Conservation (phyloP, 2,113 vertebrate species). For the Quiscalus mexicanus region DNA sequence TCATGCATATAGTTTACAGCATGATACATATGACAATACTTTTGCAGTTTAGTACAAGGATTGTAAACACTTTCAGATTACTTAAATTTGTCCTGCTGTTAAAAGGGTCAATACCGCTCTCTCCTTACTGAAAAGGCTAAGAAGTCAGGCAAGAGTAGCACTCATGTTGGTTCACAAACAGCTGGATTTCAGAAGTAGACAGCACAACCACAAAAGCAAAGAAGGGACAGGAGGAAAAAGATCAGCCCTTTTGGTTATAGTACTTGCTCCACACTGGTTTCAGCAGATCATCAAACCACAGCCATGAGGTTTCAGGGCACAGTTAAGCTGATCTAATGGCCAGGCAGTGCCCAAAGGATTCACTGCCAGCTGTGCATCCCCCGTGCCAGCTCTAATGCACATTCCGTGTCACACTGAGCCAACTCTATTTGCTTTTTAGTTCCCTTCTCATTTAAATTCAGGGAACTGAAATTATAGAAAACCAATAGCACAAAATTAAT, state of each 20-base stretch:
- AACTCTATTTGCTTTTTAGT: background rate
- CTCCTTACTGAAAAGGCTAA: background rate
- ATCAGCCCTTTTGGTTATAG: background rate
- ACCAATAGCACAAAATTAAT: background rate
- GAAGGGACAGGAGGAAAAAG: background rate
- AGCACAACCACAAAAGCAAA: background rate
- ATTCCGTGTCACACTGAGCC: background rate
- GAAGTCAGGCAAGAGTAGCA: background rate
- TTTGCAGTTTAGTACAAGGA: background rate
- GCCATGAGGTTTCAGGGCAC: background rate
- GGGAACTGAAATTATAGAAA: background rate
- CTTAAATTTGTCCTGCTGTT: background rate
- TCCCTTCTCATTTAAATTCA: background rate
- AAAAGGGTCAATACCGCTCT: background rate
- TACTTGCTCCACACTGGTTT: background rate
- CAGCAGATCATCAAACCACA: background rate
- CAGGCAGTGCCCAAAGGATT: background rate
- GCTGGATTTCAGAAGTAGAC: background rate
- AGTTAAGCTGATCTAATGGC: background rate
- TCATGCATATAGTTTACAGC: background rate
- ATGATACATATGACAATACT: background rate
- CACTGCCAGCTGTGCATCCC: background rate
- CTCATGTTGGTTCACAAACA: background rate
- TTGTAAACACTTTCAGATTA: background rate
- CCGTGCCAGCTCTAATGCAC: fast-evolving